phyloP scores from a whole-genome alignment of 2,797 vertebrate species.

The Poeciliopsis gracilis region DNA sequence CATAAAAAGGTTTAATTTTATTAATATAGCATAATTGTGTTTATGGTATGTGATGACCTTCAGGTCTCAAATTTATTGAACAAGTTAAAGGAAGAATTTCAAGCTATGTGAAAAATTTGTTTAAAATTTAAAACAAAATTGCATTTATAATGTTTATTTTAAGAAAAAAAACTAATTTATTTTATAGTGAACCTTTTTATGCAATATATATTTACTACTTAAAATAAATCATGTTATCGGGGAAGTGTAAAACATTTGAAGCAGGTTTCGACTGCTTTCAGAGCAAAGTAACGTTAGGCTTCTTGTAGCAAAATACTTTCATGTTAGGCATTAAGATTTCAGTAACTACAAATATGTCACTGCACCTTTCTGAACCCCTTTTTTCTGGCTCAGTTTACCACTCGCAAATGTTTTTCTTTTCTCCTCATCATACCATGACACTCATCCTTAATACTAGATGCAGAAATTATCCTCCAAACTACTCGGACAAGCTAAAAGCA shows the following conservation, averaged over 20 bases:
- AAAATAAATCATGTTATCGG: background rate
- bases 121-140: background rate
- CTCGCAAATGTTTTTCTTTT: background rate
- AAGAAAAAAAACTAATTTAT: background rate
- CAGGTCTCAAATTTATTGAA: background rate
- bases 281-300: background rate
- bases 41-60: background rate
- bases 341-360: background rate
- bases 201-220: background rate
- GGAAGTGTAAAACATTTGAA: background rate
- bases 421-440: background rate
- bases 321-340: background rate
- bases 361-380: background rate
- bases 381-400: background rate
- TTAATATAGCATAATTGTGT: background rate
- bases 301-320: background rate
- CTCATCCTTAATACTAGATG: background rate
- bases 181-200: background rate
- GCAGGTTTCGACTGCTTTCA: background rate
- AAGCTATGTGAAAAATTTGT: background rate
- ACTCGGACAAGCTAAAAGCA: conserved; percentile 14
- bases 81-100: background rate
- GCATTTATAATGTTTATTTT: background rate
- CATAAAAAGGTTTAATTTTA: background rate
- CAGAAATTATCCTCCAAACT: conserved; percentile 18